Evolutionary conservation across 1,140 invertebrate genomes (phyloP).

Genomic region (Homarus americanus): DNA sequence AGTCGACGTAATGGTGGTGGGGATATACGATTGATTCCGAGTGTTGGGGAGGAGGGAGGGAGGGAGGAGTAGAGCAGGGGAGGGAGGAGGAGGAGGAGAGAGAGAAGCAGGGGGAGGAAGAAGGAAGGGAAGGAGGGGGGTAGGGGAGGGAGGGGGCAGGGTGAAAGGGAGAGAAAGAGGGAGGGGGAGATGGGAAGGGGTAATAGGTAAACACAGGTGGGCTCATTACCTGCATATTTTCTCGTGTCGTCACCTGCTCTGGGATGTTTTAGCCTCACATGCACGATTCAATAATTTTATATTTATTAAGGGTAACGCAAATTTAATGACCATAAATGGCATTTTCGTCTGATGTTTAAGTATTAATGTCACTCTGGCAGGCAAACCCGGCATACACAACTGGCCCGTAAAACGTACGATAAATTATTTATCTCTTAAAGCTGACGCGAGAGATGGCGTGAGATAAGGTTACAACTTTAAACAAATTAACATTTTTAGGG

Average conservation of each 20-base stretch:
- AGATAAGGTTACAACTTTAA: too few relatives aligned
- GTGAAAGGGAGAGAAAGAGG: constrained; percentile 10
- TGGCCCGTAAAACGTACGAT: background rate
- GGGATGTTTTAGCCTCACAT: too few relatives aligned
- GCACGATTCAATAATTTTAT: too few relatives aligned
- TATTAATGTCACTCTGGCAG: background rate
- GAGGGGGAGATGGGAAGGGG: background rate
- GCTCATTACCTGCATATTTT: too few relatives aligned
- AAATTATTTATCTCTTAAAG: background rate
- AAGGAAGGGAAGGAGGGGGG: background rate
- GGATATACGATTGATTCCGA: background rate
- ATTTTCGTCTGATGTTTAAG: background rate
- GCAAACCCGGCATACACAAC: background rate
- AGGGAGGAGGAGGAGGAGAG: background rate
- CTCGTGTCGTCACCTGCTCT: too few relatives aligned
- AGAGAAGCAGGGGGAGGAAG: background rate
- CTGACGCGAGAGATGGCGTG: too few relatives aligned
- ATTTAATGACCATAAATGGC: too few relatives aligned
- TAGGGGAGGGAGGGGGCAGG: background rate
- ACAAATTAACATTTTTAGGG: too few relatives aligned
- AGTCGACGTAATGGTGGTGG: too few relatives aligned
- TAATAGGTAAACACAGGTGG: too few relatives aligned
- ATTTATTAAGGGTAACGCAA: too few relatives aligned
- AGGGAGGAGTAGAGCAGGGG: background rate
- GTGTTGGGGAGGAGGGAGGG: background rate